These are phyloP conservation scores for Drosophila borborema DNA, from an alignment of 2,888 invertebrate genomes.

Conservation along the genomic window DNA sequence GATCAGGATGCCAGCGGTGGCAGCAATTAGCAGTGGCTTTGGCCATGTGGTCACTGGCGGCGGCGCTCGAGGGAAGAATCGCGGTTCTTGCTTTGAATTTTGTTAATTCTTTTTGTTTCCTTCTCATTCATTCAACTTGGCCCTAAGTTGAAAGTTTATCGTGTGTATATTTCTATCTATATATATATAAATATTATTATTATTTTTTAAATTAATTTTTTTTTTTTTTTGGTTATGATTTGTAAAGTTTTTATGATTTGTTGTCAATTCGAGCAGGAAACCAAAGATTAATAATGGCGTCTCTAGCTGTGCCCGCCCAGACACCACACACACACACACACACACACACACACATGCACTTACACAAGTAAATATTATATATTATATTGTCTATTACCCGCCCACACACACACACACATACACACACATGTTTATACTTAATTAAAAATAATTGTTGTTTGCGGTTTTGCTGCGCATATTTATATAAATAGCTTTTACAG, in stretches of 20 bases:
- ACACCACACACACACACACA: conserved; percentile 12
- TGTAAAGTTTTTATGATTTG: conserved; percentile 36
- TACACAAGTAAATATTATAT: conserved; percentile 39
- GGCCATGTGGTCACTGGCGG: conserved; percentile 9
- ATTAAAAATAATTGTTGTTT: conserved; percentile 76
- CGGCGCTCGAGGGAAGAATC: conserved; percentile 16
- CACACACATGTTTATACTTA: conserved; percentile 55
- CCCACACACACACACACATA: conserved; percentile 33
- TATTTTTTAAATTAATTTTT: conserved; percentile 2
- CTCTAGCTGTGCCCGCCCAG: conserved; percentile 20
- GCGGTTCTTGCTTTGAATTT: conserved; percentile 48
- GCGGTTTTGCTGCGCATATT: conserved; percentile 63
- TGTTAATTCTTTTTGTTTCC: conserved; percentile 20
- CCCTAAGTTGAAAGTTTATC: conserved; percentile 47
- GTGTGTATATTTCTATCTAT: conserved; percentile 15
- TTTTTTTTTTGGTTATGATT: conserved; percentile 46
- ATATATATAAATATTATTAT: not conserved
- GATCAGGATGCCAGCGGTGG: conserved; percentile 54
- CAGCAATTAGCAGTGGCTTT: conserved; percentile 70
- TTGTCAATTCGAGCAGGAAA: conserved; percentile 50
- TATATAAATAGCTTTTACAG: conserved; percentile 75
- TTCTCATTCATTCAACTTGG: conserved; percentile 23
- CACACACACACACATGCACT: conserved; percentile 2
- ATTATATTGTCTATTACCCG: conserved; percentile 50
- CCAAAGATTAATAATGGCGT: conserved; percentile 52